Conservation (phyloP, 2,113 vertebrate species). For the Dendrocopos noguchii region DNA sequence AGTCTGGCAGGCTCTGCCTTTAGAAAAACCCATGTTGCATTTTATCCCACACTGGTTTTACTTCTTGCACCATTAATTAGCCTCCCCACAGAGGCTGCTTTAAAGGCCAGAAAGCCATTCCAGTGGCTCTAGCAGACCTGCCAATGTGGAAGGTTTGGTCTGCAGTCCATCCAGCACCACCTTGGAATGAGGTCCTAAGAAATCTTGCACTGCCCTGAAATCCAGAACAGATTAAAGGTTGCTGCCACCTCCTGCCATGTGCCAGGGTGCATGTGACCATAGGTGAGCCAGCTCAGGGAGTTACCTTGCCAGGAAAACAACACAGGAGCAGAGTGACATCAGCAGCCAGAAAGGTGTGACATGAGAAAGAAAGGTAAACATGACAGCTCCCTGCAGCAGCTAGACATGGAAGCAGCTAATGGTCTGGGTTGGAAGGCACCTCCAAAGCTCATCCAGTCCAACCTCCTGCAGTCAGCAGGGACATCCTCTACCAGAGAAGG, state of each 20-base stretch:
- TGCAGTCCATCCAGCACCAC: neutral
- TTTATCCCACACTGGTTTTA: too few relatives aligned
- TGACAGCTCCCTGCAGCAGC: neutral
- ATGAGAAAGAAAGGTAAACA: neutral
- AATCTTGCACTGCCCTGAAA: neutral
- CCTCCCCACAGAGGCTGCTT: neutral
- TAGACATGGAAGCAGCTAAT: neutral
- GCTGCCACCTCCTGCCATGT: neutral
- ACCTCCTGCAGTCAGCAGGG: too few relatives aligned
- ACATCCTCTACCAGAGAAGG: too few relatives aligned
- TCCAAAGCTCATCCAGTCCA: too few relatives aligned
- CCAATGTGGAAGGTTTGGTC: too few relatives aligned
- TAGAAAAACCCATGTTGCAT: too few relatives aligned
- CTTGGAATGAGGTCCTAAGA: neutral
- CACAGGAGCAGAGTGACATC: neutral
- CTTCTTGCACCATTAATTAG: too few relatives aligned
- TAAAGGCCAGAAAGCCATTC: too few relatives aligned
- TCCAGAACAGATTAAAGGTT: neutral
- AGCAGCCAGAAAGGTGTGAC: neutral
- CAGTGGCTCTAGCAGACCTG: too few relatives aligned
- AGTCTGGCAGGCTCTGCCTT: too few relatives aligned
- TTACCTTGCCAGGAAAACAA: neutral
- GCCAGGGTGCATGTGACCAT: rapidly evolving
- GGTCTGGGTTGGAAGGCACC: too few relatives aligned
- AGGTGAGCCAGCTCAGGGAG: neutral